phyloP scores from a whole-genome alignment of 2,888 invertebrate genomes.

The Troides aeacus region DNA sequence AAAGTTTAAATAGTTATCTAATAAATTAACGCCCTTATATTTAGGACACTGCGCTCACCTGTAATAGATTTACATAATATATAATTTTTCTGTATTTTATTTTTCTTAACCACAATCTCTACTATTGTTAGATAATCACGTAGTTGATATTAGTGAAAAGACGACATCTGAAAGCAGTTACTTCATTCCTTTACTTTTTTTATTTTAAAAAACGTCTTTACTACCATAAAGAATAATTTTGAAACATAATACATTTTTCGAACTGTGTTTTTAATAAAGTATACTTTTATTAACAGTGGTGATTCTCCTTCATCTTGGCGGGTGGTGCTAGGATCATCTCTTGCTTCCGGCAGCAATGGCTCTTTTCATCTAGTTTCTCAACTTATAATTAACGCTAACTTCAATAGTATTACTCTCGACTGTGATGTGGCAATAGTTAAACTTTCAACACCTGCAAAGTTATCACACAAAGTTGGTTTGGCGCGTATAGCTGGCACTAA shows the following conservation, averaged over 20 bases:
- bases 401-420: constrained; percentile 36
- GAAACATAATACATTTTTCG: not conserved
- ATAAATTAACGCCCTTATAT: too few relatives aligned
- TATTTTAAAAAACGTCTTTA: too few relatives aligned
- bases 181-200: not conserved
- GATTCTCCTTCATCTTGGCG: constrained; percentile 3
- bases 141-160: not conserved
- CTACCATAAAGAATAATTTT: not conserved
- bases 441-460: constrained; percentile 37
- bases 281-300: not conserved
- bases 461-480: constrained; percentile 24
- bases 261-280: not conserved
- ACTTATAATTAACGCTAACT: constrained; percentile 41
- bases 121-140: not conserved
- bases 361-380: constrained; percentile 33
- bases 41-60: too few relatives aligned
- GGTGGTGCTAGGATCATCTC: constrained; percentile 29
- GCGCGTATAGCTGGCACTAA: not conserved
- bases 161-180: not conserved
- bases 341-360: constrained; percentile 42
- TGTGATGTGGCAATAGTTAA: constrained; percentile 52
- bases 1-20: too few relatives aligned
- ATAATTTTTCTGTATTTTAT: too few relatives aligned
- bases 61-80: too few relatives aligned
- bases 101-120: too few relatives aligned